These are phyloP conservation scores for Athalia cordata DNA, from an alignment of 2,888 invertebrate species.

Conservation along the genomic window DNA sequence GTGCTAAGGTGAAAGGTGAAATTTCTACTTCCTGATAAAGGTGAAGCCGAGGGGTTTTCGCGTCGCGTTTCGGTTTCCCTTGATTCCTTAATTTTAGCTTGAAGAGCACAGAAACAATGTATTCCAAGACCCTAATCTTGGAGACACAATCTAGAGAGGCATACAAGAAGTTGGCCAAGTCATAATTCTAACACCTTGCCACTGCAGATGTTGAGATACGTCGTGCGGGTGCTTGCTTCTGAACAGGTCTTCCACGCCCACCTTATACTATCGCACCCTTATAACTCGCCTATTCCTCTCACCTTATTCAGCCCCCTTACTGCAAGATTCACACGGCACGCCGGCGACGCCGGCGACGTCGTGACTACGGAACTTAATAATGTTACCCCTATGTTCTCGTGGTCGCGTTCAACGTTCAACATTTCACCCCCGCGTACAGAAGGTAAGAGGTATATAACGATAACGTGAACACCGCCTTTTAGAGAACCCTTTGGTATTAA, in stretches of 20 bases:
- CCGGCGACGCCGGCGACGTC: conserved; percentile 3
- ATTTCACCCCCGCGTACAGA: background rate
- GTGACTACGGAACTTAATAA: conserved; percentile 35
- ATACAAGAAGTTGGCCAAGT: conserved; percentile 59
- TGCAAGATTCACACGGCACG: conserved; percentile 6
- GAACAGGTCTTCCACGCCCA: background rate
- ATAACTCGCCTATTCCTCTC: background rate
- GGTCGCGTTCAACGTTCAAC: conserved; percentile 3
- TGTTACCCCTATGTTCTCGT: conserved; percentile 23
- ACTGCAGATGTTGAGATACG: conserved; percentile 64
- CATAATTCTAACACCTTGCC: conserved; percentile 68
- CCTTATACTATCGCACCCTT: conserved; percentile 10
- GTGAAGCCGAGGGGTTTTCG: background rate
- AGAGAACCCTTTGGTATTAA: no score
- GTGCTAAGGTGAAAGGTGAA: background rate
- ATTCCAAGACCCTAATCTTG: conserved; percentile 21
- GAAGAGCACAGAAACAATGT: conserved; percentile 19
- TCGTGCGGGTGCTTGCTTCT: conserved; percentile 10
- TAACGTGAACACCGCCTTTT: background rate
- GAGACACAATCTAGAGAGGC: conserved; percentile 32
- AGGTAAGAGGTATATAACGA: conserved; percentile 24
- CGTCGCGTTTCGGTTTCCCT: no score
- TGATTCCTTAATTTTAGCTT: background rate
- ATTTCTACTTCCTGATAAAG: background rate
- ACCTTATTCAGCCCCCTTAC: conserved; percentile 6